Conservation (phyloP, 64 coral and sea anemone species). For the Montipora efflorescens region DNA sequence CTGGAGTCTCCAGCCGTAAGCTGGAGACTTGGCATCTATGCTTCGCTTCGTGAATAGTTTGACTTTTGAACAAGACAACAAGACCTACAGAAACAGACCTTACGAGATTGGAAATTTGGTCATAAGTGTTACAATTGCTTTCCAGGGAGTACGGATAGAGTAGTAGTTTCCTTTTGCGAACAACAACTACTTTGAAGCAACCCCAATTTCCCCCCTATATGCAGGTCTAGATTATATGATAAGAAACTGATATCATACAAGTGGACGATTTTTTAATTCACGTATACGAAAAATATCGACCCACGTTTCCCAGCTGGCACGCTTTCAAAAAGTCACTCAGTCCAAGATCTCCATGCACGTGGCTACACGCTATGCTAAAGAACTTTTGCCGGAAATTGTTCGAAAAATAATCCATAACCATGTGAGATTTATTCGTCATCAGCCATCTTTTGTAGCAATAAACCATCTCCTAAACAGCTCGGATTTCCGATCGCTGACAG, state of each 20-base stretch:
- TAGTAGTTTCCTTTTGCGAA: too few relatives aligned
- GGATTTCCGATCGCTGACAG: too few relatives aligned
- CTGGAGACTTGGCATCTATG: too few relatives aligned
- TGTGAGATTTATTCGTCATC: background rate
- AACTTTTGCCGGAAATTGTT: conserved; percentile 15
- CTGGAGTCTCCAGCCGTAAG: too few relatives aligned
- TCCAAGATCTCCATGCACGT: background rate
- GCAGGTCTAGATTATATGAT: background rate
- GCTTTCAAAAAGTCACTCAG: background rate
- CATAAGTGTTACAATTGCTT: too few relatives aligned
- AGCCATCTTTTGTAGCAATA: background rate
- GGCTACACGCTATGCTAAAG: background rate
- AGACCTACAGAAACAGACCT: too few relatives aligned
- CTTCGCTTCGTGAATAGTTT: too few relatives aligned
- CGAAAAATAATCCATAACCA: background rate
- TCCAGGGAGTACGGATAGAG: too few relatives aligned
- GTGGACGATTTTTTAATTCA: background rate
- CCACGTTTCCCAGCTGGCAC: background rate
- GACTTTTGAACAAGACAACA: too few relatives aligned
- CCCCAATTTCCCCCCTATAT: too few relatives aligned
- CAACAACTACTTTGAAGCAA: too few relatives aligned
- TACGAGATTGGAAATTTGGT: too few relatives aligned
- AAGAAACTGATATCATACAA: background rate
- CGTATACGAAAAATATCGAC: background rate
- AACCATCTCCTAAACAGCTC: background rate